Evolutionary conservation across 2,797 vertebrate species (phyloP).

Genomic region (Selene dorsalis): DNA sequence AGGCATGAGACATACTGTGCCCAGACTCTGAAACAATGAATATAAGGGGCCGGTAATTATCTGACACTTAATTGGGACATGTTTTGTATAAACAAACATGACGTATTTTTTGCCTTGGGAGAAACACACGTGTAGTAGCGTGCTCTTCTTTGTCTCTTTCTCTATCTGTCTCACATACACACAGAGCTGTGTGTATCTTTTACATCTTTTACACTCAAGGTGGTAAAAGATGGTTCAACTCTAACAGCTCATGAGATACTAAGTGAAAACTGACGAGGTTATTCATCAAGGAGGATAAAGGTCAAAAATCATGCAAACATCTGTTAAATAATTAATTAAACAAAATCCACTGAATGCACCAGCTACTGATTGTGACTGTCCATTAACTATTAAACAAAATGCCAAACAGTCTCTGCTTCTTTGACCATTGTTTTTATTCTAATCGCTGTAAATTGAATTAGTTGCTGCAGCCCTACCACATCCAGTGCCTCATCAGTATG

Average conservation of each 20-base stretch:
- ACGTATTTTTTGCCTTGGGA: not conserved
- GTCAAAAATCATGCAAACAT: too few species aligned
- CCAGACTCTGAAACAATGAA: conserved; percentile 1
- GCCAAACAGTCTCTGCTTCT: not conserved
- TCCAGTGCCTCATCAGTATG: not conserved
- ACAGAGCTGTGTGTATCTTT: too few species aligned
- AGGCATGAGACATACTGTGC: conserved; percentile 12
- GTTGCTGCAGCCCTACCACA: not conserved
- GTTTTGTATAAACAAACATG: conserved; percentile 35
- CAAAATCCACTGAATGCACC: too few species aligned
- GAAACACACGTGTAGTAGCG: not conserved
- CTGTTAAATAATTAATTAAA: too few species aligned
- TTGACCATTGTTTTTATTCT: not conserved
- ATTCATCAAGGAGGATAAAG: too few species aligned
- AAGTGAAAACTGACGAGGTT: too few species aligned
- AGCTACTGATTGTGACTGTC: not conserved
- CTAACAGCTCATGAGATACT: not conserved
- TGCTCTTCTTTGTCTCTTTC: not conserved
- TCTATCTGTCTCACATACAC: not conserved
- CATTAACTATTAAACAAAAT: not conserved
- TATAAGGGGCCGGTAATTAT: not conserved
- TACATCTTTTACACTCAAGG: too few species aligned
- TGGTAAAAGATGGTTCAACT: not conserved
- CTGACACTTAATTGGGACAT: not conserved
- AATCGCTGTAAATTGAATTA: not conserved